Evolutionary conservation across 2,797 vertebrate genomes (phyloP).

Genomic region (Aeoliscus strigatus): DNA sequence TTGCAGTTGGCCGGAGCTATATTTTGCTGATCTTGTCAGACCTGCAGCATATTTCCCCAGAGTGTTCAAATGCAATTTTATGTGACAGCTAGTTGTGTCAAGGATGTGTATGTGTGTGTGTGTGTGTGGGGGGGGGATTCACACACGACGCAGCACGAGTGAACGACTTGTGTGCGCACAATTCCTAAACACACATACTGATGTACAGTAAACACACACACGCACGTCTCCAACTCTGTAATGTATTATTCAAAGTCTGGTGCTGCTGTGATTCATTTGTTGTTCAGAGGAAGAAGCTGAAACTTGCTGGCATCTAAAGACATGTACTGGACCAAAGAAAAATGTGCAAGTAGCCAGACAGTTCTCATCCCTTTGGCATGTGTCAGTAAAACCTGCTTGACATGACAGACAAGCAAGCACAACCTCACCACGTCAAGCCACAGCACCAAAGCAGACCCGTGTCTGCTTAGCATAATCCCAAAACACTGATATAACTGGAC

Average conservation of each 20-base stretch:
- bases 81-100: conserved; percentile 49
- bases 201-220: conserved; percentile 27
- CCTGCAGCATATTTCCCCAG: conserved; percentile 73
- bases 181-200: conserved; percentile 11
- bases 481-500: conserved; percentile 45
- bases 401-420: conserved; percentile 29
- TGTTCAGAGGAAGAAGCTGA: conserved; percentile 15
- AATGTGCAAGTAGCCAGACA: conserved; percentile 11
- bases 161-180: conserved; percentile 20
- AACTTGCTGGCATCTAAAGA: conserved; percentile 26
- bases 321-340: conserved; percentile 9
- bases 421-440: conserved; percentile 16
- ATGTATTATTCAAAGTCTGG: conserved; percentile 57
- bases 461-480: conserved; percentile 47
- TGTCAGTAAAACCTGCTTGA: conserved; percentile 30
- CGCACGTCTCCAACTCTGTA: conserved; percentile 29
- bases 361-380: conserved; percentile 29
- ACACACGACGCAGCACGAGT: conserved; percentile 29
- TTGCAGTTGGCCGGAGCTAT: conserved; percentile 29
- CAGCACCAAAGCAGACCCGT: conserved; percentile 22
- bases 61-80: conserved; percentile 74
- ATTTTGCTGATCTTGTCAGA: conserved; percentile 58
- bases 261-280: conserved; percentile 44
- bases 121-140: no score
- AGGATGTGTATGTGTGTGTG: no score